Evolutionary conservation across 2,888 invertebrate species (phyloP), one percentile per base, ranked within the genome.

Genomic region (Odontothrips loti): DNA sequence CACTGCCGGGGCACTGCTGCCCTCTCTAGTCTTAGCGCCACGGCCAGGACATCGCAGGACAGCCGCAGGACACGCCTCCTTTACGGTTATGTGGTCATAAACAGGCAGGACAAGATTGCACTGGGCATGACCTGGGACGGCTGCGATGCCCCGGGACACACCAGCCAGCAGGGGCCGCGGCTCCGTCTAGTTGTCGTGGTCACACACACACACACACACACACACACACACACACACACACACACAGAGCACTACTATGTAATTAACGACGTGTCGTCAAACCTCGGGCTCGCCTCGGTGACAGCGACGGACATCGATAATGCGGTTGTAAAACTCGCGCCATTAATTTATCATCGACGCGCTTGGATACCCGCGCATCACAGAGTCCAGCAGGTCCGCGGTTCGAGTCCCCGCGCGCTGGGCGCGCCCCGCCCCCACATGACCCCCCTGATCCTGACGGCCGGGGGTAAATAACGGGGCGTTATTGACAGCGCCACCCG

Each of bases 81-180:
- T 75, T 75, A 75, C 68, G 68, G 68, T 75, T 75, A 75, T 75
- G 68, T 75, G 68, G 68, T 27, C 68, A 75, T 75, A 75, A 75
- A 75, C 68, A 75, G 68, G 68, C 68, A 75, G 68, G 68, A 75
- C 68, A 75, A 68, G 68, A 68, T 68, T 68, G 68, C 68, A 75
- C 23, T 75, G 68, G 68, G 68, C 68, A 75, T 27, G 68, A 75
- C 68, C 68, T 27, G 68, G 68, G 23, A 27, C 27, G 23, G 27
- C 34, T 43, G 34, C 34, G 34, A 43, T 43, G 68, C 27, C 27
- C 23, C 27, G 23, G 23, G 68, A n/a, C 68, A 23, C 51, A 15
- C 51, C n/a, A n/a, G n/a, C 51, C 51, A 51, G 58, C 58, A 17
- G 58, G 58, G 58, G 58, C 15, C 58, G 34, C 34, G 34, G 34